Conservation (phyloP, 2,113 vertebrate species). For the Callipepla californica region DNA sequence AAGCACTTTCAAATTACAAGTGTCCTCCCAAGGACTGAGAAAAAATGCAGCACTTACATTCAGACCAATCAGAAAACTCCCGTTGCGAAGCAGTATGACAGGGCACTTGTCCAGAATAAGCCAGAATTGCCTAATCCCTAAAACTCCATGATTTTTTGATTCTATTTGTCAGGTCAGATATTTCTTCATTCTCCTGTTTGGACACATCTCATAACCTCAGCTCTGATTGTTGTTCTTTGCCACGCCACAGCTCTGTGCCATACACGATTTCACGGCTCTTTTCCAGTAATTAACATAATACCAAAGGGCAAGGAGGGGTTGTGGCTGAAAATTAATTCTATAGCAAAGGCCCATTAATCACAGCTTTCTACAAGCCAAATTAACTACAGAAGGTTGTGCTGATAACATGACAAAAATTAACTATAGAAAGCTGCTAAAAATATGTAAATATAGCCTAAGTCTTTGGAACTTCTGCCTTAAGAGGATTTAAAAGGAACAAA, state of each 20-base stretch:
- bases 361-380: slow-evolving; percentile 49
- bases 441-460: slow-evolving; percentile 53
- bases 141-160: background rate
- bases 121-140: background rate
- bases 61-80: background rate
- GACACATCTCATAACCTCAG: slow-evolving; percentile 5
- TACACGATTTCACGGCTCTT: slow-evolving; percentile 25
- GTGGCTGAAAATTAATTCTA: slow-evolving; percentile 65
- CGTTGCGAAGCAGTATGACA: background rate
- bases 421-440: slow-evolving; percentile 63
- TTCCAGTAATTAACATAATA: slow-evolving; percentile 66
- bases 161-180: background rate
- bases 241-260: background rate
- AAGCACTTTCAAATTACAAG: background rate
- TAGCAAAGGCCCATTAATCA: slow-evolving; percentile 64
- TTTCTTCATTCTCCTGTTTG: slow-evolving; percentile 10
- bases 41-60: background rate
- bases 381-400: slow-evolving; percentile 66
- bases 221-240: slow-evolving; percentile 32
- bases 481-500: slow-evolving; percentile 46
- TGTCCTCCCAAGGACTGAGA: background rate
- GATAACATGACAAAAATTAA: slow-evolving; percentile 71
- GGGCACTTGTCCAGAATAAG: background rate
- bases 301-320: slow-evolving; percentile 33
- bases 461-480: slow-evolving; percentile 44